These are phyloP conservation scores for Otocyon megalotis DNA, from an alignment of 2,113 vertebrate species.

Conservation along the genomic window DNA sequence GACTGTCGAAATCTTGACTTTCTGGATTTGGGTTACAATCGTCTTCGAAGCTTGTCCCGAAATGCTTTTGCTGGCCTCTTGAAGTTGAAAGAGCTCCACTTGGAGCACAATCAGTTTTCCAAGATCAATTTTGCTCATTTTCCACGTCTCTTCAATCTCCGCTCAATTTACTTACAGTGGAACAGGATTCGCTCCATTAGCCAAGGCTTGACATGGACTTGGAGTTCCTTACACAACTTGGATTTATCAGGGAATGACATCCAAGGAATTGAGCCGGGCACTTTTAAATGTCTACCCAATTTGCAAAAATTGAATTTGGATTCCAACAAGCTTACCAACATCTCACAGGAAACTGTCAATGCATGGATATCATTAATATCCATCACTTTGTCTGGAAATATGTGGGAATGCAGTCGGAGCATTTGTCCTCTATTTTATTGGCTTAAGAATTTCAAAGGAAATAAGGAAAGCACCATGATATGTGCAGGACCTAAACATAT, in stretches of 20 bases:
- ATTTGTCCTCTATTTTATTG: constrained; percentile 96
- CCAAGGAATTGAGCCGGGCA: constrained; percentile 92
- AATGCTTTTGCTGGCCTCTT: constrained; percentile 97
- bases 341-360: constrained; percentile 95
- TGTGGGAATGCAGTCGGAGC: constrained; percentile 97
- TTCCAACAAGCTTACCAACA: constrained; percentile 97
- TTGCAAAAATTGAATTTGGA: constrained; percentile 97
- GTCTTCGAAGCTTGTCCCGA: constrained; percentile 95
- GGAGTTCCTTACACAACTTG: constrained; percentile 98
- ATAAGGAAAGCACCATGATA: constrained; percentile 96
- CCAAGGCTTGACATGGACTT: constrained; percentile 97
- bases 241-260: constrained; percentile 98
- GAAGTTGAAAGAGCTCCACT: constrained; percentile 96
- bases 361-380: constrained; percentile 97
- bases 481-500: constrained; percentile 96
- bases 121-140: constrained; percentile 98
- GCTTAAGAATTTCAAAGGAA: constrained; percentile 97
- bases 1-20: constrained; percentile 98
- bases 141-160: constrained; percentile 95
- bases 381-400: constrained; percentile 96
- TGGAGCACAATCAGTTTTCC: constrained; percentile 99
- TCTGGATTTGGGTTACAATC: constrained; percentile 97
- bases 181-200: constrained; percentile 95
- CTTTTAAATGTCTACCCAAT: constrained; percentile 97
- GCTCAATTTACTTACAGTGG: constrained; percentile 97